Conservation (phyloP, 2,113 vertebrate genomes). For the Corythaixoides concolor region DNA sequence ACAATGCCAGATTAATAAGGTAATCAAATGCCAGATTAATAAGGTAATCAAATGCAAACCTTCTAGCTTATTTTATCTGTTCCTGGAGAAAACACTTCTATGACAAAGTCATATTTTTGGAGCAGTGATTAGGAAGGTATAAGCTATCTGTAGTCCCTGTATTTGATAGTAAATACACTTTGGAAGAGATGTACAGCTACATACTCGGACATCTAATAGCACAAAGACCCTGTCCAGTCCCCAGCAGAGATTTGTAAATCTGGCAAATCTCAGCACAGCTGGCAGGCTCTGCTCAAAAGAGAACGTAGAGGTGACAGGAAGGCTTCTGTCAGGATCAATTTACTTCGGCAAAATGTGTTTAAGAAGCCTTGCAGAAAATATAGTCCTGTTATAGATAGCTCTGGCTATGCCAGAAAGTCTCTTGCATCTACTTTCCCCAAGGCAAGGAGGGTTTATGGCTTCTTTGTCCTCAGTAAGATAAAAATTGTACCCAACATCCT, state of each 20-base stretch:
- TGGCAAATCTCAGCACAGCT: conserved; percentile 9
- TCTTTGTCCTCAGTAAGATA: conserved; percentile 21
- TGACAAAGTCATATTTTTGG: neutral
- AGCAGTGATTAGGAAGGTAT: neutral
- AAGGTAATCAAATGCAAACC: neutral
- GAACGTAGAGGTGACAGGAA: neutral
- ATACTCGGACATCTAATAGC: neutral
- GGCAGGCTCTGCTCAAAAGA: neutral
- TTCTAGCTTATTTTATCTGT: neutral
- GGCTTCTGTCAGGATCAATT: conserved; percentile 29
- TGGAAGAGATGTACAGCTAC: neutral
- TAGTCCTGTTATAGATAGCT: neutral
- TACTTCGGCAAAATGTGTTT: neutral
- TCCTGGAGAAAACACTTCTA: neutral
- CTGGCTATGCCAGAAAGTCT: neutral
- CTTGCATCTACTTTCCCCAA: neutral
- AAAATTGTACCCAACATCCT: neutral
- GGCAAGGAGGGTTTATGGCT: conserved; percentile 12
- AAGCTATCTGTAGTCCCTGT: neutral
- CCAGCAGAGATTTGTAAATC: neutral
- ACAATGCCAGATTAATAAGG: neutral
- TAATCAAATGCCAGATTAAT: neutral
- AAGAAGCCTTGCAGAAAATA: neutral
- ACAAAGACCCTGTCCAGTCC: neutral
- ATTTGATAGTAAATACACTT: neutral